Evolutionary conservation across 2,113 vertebrate species (phyloP).

Genomic region (Paradisaea rubra): DNA sequence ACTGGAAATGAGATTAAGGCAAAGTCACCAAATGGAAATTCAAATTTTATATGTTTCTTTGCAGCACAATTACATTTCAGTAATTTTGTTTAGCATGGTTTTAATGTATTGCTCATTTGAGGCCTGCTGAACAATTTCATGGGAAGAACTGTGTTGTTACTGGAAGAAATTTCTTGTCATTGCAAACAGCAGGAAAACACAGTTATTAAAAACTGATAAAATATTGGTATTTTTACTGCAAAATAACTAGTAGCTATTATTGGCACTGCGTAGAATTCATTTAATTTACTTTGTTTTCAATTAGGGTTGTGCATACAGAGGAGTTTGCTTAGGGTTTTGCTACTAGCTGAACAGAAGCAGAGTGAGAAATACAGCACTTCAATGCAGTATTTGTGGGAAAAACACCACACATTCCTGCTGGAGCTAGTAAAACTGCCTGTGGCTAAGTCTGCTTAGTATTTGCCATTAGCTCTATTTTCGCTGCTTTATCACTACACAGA

Average conservation of each 20-base stretch:
- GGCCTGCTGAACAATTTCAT: neutral
- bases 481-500: neutral
- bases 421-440: neutral
- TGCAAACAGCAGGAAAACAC: conserved; percentile 8
- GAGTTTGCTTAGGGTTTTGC: conserved; percentile 26
- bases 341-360: neutral
- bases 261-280: neutral
- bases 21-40: neutral
- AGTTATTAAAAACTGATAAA: conserved; percentile 35
- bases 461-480: conserved; percentile 19
- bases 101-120: neutral
- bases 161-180: neutral
- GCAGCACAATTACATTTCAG: conserved; percentile 21
- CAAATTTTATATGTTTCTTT: conserved; percentile 15
- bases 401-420: neutral
- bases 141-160: neutral
- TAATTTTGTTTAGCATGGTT: neutral
- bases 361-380: neutral
- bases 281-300: conserved; percentile 44
- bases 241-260: conserved; percentile 27
- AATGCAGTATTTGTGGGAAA: neutral
- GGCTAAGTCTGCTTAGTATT: conserved; percentile 10
- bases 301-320: neutral
- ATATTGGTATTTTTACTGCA: conserved; percentile 7
- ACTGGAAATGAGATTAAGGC: neutral